phyloP scores from a whole-genome alignment of 23 tunicate species.

The Trididemnum miniatum region DNA sequence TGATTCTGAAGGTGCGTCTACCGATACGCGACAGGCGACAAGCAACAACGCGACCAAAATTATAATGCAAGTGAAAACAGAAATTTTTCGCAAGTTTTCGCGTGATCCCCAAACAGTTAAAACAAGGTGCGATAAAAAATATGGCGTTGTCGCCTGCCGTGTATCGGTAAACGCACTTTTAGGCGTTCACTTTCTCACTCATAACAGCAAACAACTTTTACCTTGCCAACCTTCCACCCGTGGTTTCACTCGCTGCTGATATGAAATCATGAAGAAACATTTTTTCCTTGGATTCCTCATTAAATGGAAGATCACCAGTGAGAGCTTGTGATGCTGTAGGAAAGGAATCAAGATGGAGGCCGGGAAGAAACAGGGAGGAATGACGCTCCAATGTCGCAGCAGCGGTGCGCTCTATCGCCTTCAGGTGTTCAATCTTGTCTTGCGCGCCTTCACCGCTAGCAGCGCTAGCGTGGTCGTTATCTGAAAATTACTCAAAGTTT shows the following conservation, averaged over 20 bases:
- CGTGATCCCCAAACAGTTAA: too few relatives aligned
- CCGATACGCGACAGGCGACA: too few relatives aligned
- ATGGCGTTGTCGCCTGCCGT: too few relatives aligned
- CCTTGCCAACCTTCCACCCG: constrained; percentile 81
- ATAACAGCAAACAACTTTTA: background rate
- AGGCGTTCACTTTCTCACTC: too few relatives aligned
- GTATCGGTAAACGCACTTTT: too few relatives aligned
- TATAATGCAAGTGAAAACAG: too few relatives aligned
- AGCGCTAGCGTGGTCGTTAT: background rate
- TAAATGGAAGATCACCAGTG: constrained; percentile 46
- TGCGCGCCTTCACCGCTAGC: constrained; percentile 2
- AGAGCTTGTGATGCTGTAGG: constrained; percentile 53
- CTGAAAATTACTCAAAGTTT: background rate
- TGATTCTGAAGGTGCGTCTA: too few relatives aligned
- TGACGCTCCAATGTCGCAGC: constrained; percentile 55
- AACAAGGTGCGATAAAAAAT: too few relatives aligned
- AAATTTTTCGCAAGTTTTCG: too few relatives aligned
- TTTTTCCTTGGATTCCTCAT: constrained; percentile 43
- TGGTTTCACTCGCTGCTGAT: constrained; percentile 48
- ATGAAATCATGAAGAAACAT: constrained; percentile 62
- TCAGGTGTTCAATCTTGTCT: constrained; percentile 52
- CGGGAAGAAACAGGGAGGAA: constrained; percentile 45
- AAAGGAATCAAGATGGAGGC: constrained; percentile 45
- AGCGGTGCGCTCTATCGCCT: constrained; percentile 63
- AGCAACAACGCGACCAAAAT: too few relatives aligned